These are phyloP conservation scores for Nesidiocoris tenuis DNA, from an alignment of 2,888 invertebrate genomes.

Conservation along the genomic window DNA sequence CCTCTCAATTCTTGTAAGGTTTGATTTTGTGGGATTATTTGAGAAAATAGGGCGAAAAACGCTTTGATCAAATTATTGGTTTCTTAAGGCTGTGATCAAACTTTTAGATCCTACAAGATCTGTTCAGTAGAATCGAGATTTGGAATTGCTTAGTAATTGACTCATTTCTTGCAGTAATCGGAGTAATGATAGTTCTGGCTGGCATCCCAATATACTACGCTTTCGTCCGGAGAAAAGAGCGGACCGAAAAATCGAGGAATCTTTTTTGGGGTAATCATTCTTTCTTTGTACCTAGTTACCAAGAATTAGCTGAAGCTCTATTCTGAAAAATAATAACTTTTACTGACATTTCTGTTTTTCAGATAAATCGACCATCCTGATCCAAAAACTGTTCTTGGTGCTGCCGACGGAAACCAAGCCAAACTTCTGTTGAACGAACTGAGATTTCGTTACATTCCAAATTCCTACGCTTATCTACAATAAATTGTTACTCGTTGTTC, in stretches of 20 bases:
- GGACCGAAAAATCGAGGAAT: background rate
- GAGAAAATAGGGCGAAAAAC: too few relatives aligned
- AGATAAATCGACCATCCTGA: conserved; percentile 45
- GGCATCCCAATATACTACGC: conserved; percentile 80
- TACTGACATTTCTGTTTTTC: too few relatives aligned
- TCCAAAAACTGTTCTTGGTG: conserved; percentile 48
- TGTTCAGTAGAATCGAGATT: too few relatives aligned
- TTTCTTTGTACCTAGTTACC: too few relatives aligned
- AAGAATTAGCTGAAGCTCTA: too few relatives aligned
- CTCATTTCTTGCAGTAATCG: conserved; percentile 56
- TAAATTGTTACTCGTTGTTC: background rate
- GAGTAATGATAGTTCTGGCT: conserved; percentile 57
- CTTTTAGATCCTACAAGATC: too few relatives aligned
- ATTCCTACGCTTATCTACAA: background rate
- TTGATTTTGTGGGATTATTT: too few relatives aligned
- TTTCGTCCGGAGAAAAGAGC: conserved; percentile 61
- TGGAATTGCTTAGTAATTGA: too few relatives aligned
- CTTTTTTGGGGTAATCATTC: conserved; percentile 29
- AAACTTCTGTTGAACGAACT: background rate
- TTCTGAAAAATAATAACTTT: too few relatives aligned
- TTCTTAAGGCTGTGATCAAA: too few relatives aligned
- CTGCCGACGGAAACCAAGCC: conserved; percentile 41
- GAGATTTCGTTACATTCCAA: background rate
- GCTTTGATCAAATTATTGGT: too few relatives aligned
- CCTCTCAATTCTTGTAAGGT: conserved; percentile 66